A percentile compares a stretch with the other conserved stretches of the same genome.
Evolutionary conservation across 2,888 invertebrate species (phyloP).

Genomic region (Bellardia pandia): DNA sequence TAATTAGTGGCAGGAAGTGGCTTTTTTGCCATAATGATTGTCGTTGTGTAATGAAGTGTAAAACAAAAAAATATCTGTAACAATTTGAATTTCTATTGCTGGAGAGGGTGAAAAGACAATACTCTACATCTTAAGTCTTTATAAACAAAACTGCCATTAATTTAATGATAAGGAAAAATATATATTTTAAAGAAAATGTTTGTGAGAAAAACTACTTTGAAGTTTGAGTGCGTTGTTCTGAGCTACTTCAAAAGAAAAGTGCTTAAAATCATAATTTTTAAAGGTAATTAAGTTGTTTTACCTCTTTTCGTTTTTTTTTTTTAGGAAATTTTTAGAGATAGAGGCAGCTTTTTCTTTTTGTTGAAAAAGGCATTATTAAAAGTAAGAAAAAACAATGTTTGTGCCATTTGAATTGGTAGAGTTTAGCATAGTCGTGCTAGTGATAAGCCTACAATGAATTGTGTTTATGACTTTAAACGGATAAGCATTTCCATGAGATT

Average conservation of each 20-base stretch:
- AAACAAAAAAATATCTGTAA: constrained; percentile 57
- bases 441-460: constrained; percentile 72
- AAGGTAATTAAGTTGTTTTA: constrained; percentile 66
- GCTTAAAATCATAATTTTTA: constrained; percentile 65
- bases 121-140: constrained; percentile 18
- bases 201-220: constrained; percentile 27
- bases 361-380: not conserved
- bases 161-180: constrained; percentile 60
- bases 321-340: constrained; percentile 6
- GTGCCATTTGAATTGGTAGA: constrained; percentile 56
- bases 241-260: constrained; percentile 50
- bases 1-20: constrained; percentile 71
- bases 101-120: constrained; percentile 12
- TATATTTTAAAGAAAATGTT: constrained; percentile 17
- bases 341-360: constrained; percentile 9
- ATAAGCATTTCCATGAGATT: constrained; percentile 64
- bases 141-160: constrained; percentile 47
- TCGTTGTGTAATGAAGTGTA: constrained; percentile 70
- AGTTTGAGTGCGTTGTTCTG: not conserved
- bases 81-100: constrained; percentile 60
- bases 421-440: constrained; percentile 30
- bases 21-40: constrained; percentile 63
- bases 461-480: constrained; percentile 71
- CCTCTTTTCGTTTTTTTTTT: constrained; percentile 29
- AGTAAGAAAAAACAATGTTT: constrained; percentile 28